Conservation (phyloP, 1,140 invertebrate species). For the Neotoxoptera formosana region DNA sequence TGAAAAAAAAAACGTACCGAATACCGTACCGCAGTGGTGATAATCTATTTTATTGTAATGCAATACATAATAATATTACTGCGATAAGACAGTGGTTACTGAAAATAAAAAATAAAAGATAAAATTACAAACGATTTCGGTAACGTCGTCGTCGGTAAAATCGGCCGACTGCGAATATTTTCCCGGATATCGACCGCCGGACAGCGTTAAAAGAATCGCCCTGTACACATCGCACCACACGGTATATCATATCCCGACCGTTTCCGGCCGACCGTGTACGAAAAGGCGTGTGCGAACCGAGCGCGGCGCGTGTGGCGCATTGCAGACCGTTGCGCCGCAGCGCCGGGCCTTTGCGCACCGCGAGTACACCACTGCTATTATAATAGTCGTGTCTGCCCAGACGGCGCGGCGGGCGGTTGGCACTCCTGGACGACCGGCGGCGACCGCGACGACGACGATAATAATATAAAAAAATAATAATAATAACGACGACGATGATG, state of each 20-base stretch:
- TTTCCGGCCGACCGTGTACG: background rate
- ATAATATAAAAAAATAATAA: background rate
- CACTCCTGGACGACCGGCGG: background rate
- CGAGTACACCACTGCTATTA: too few relatives aligned
- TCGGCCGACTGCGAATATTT: background rate
- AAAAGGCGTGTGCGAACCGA: background rate
- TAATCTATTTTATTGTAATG: background rate
- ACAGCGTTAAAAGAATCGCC: background rate
- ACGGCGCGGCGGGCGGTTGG: background rate
- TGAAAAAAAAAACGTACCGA: background rate
- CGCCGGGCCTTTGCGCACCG: background rate
- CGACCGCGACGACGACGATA: background rate
- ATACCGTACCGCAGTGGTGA: background rate
- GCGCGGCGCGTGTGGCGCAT: conserved; percentile 12
- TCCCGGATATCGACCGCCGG: background rate
- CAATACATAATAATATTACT: too few relatives aligned
- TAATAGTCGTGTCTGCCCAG: background rate
- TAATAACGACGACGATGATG: too few relatives aligned
- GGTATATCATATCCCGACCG: background rate
- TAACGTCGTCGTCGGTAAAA: background rate
- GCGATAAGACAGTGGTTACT: background rate
- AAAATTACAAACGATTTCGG: background rate
- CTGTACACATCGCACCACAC: background rate
- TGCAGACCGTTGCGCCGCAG: conserved; percentile 32
- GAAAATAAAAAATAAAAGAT: background rate